Evolutionary conservation across 2,113 vertebrate species (phyloP).

Genomic region (Vanacampus margaritifer): DNA sequence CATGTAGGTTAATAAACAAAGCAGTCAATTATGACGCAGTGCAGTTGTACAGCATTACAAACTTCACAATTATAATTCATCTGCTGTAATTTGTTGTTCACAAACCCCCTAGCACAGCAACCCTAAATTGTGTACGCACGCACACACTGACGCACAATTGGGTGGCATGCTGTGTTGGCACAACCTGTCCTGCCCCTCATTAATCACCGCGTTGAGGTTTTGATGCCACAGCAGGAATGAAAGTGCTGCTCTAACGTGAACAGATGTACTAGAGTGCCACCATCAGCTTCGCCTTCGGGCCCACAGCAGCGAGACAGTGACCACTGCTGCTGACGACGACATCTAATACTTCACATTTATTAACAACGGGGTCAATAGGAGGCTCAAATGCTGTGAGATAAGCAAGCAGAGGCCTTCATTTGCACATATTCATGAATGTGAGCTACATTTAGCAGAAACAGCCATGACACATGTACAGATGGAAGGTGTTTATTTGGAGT

Average conservation of each 20-base stretch:
- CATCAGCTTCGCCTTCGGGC: slow-evolving; percentile 51
- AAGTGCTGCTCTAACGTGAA: slow-evolving; percentile 54
- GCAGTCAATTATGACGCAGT: not conserved
- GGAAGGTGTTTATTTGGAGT: not conserved
- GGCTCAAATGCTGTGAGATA: not conserved
- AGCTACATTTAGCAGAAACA: not conserved
- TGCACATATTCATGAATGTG: slow-evolving; percentile 8
- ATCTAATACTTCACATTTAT: not conserved
- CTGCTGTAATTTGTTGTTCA: not conserved
- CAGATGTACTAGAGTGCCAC: slow-evolving; percentile 59
- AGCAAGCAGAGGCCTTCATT: not conserved
- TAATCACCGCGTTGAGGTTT: slow-evolving; percentile 64
- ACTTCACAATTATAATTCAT: slow-evolving; percentile 4
- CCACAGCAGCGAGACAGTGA: slow-evolving; percentile 8
- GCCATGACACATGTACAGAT: not conserved
- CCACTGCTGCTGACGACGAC: not conserved
- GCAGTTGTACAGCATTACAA: not conserved
- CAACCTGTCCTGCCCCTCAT: slow-evolving; percentile 56
- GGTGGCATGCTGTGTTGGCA: slow-evolving; percentile 53
- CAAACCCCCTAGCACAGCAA: slow-evolving; percentile 1
- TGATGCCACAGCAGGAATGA: slow-evolving; percentile 65
- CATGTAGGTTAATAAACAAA: not conserved
- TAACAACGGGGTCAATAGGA: not conserved
- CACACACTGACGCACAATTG: slow-evolving; percentile 30
- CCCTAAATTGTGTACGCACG: slow-evolving; percentile 14